Evolutionary conservation across 2,113 vertebrate species (phyloP), one percentile per base, ranked within the genome.

Genomic region (Toxotes chatareus): DNA sequence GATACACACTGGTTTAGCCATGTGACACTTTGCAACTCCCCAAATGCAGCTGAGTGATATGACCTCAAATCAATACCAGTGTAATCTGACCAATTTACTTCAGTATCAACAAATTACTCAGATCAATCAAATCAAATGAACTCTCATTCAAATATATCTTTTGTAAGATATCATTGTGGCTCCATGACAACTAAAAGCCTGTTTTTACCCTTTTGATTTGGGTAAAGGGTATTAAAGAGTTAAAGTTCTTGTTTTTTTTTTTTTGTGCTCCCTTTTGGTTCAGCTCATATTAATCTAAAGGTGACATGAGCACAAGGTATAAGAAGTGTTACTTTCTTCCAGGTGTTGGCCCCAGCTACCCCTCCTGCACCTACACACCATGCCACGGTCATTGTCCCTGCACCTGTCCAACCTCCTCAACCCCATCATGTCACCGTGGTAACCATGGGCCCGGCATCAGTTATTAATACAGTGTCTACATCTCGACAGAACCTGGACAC

Each of bases 401-500:
- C 98, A 0, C 98, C 98, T 0, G 91, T 83, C 17, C 95, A 93
- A 65, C 94, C 96, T 17, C 89, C 94, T 6, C 94, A 95, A 40
- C 95, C 97, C 65, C 98, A 99, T 94, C 98, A 99, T 49, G 97
- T 99, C 93, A 99, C 96, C 0, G 98, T 98, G 89, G 98, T 99
- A 89, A 98, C 98, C 89, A 97, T 99, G 97, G 97, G 97, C 75
- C 98, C 96, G 0, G 89, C 98, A 82, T 99, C 98, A 0, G 98
- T 99, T 82, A 99, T 99, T 94, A 99, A 98, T 91, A 96, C 97
- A 13, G 96, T 96, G 71, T 99, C 98, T 77, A 99, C 98, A 0
- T 99, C 98, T 79, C 95, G 98, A 90, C 98, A 99, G 87, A 99
- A 99, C 91, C 95, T 99, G 94, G 98, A 99, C 94, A 99, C 98